These are phyloP conservation scores for Drosophila insularis DNA, from an alignment of 1,140 invertebrate genomes.

Conservation along the genomic window DNA sequence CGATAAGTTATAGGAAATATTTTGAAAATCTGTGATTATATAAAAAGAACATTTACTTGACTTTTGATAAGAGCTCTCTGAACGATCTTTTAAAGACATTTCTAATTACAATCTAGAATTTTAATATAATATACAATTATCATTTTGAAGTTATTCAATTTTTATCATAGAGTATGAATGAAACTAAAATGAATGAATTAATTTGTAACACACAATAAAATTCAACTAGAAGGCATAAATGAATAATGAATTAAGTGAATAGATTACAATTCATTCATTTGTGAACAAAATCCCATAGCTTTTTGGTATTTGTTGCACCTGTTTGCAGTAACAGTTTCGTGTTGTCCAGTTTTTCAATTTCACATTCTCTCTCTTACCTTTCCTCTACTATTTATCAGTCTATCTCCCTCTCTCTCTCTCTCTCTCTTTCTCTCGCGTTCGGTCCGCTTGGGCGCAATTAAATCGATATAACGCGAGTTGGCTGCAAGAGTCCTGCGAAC, in stretches of 20 bases:
- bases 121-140: no score
- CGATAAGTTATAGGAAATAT: neutral
- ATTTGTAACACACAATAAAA: neutral
- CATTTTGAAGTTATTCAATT: no score
- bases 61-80: no score
- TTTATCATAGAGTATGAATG: neutral
- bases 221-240: constrained; percentile 2
- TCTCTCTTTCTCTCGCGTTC: neutral
- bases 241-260: constrained; percentile 11
- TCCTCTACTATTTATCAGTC: no score
- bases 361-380: neutral
- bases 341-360: neutral
- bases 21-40: neutral
- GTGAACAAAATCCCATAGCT: neutral
- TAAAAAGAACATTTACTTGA: no score
- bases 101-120: no score
- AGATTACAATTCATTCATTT: constrained; percentile 9
- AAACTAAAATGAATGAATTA: neutral
- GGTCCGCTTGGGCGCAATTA: constrained; percentile 32
- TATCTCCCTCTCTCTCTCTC: neutral
- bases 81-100: no score
- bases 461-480: constrained; percentile 53
- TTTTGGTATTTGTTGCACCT: constrained; percentile 11
- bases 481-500: neutral
- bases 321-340: constrained; percentile 20